Percentiles rank a stretch among this genome's conserved stretches.
These are phyloP conservation scores for Drosophila limbata DNA, from an alignment of 2,888 invertebrate genomes.

Conservation along the genomic window DNA sequence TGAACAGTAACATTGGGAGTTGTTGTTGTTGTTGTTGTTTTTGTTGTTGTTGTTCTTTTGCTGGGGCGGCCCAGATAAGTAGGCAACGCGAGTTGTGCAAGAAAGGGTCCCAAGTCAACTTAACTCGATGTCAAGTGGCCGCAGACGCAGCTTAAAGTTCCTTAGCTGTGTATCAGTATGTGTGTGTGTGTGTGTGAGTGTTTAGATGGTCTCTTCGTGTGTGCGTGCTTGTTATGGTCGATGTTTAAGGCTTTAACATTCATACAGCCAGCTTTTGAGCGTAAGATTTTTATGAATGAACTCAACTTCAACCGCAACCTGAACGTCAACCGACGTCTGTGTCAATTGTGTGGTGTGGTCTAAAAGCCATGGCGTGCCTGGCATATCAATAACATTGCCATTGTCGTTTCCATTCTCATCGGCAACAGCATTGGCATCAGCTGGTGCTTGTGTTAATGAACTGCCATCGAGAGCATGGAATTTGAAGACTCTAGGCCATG, in stretches of 20 bases:
- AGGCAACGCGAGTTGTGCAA: conserved; percentile 68
- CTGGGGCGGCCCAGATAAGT: conserved; percentile 61
- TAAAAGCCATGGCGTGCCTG: conserved; percentile 52
- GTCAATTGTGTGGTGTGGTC: conserved; percentile 39
- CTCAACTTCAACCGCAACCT: conserved; percentile 21
- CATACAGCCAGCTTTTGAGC: conserved; percentile 33
- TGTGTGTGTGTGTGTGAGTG: conserved; percentile 8
- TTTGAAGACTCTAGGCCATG: conserved; percentile 28
- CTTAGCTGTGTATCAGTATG: conserved; percentile 1
- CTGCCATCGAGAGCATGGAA: conserved; percentile 26
- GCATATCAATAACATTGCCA: conserved; percentile 61
- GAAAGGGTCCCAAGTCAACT: conserved; percentile 48
- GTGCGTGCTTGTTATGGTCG: conserved; percentile 44
- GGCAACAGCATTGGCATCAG: conserved; percentile 46
- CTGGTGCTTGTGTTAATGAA: conserved; percentile 53
- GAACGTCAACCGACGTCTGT: conserved; percentile 12
- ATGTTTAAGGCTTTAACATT: conserved; percentile 54
- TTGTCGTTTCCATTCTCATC: conserved; percentile 19
- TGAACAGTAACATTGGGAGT: conserved; percentile 30
- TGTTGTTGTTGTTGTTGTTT: conserved; percentile 29
- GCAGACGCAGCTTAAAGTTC: conserved; percentile 54
- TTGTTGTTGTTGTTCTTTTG: conserved; percentile 20
- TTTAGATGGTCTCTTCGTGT: conserved; percentile 12
- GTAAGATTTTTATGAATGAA: conserved; percentile 76
- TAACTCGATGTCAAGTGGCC: conserved; percentile 55